Conservation (phyloP, 2,113 vertebrate species). For the Meles meles region DNA sequence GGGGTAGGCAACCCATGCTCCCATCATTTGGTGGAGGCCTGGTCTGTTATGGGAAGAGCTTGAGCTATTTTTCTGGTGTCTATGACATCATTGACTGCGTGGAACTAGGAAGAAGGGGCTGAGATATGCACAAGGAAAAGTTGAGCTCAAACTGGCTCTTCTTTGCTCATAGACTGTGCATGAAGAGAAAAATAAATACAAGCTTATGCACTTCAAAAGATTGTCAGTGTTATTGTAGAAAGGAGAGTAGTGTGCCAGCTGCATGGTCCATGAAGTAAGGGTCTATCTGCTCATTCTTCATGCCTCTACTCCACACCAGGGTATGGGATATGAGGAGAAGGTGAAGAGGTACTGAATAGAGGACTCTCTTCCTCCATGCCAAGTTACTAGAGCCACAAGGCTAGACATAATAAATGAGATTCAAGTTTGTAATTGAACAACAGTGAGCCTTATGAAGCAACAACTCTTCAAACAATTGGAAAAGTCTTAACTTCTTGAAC, state of each 20-base stretch:
- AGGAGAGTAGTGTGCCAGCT: background rate
- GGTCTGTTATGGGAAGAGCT: background rate
- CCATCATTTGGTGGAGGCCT: background rate
- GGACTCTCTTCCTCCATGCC: background rate
- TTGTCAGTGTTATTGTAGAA: background rate
- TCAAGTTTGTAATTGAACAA: background rate
- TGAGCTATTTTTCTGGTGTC: background rate
- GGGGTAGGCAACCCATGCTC: fast-evolving
- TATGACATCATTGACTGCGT: background rate
- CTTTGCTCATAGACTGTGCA: background rate
- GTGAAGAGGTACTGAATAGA: fast-evolving
- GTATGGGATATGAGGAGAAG: background rate
- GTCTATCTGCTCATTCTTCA: background rate
- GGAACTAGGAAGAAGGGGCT: background rate
- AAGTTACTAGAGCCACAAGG: background rate
- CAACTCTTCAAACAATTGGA: background rate
- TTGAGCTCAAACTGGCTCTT: background rate
- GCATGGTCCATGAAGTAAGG: background rate
- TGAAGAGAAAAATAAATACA: background rate
- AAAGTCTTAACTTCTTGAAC: background rate
- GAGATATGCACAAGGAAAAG: background rate
- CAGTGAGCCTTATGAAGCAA: background rate
- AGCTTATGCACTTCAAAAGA: fast-evolving
- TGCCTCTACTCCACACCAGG: background rate
- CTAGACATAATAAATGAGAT: background rate